A percentile compares a stretch with the other conserved stretches of the same genome.
phyloP scores from a whole-genome alignment of 2,797 vertebrate genomes.

The Girardinus metallicus region DNA sequence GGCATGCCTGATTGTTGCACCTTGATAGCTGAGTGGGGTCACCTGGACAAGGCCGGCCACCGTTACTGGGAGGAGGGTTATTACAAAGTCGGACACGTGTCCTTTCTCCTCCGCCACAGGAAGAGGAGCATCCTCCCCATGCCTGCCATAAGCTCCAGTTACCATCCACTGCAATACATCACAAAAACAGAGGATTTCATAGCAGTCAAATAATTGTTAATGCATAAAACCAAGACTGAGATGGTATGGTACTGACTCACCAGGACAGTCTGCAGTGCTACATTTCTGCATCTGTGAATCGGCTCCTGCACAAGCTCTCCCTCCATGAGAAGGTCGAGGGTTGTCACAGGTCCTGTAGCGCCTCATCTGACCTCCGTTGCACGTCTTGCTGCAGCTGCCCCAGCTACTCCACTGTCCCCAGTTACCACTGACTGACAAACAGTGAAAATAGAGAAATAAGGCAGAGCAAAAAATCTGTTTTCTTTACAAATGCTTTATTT shows the following conservation, averaged over 20 bases:
- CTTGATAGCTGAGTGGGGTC: constrained; percentile 90
- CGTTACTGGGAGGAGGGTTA: constrained; percentile 79
- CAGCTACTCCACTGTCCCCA: constrained; percentile 94
- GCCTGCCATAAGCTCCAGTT: constrained; percentile 91
- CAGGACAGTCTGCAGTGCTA: constrained; percentile 83
- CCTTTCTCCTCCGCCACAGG: constrained; percentile 91
- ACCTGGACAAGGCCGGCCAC: constrained; percentile 88
- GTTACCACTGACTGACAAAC: constrained; percentile 86
- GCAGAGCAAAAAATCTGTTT: too few species aligned
- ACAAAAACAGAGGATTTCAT: constrained; percentile 8
- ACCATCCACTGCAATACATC: constrained; percentile 85
- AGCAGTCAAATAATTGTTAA: neutral
- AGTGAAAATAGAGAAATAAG: neutral
- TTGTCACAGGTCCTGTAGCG: constrained; percentile 92
- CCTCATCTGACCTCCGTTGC: constrained; percentile 89
- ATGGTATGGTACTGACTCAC: constrained; percentile 75
- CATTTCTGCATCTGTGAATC: constrained; percentile 93
- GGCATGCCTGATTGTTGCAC: constrained; percentile 89
- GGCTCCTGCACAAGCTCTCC: constrained; percentile 89
- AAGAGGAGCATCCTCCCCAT: constrained; percentile 90
- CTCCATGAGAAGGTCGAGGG: constrained; percentile 87
- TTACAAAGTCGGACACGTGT: constrained; percentile 86
- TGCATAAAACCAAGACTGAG: neutral
- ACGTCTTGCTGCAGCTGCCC: constrained; percentile 92
- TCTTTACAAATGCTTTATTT: neutral